phyloP scores from a whole-genome alignment of 2,888 invertebrate genomes.

The Ectobius pallidus region DNA sequence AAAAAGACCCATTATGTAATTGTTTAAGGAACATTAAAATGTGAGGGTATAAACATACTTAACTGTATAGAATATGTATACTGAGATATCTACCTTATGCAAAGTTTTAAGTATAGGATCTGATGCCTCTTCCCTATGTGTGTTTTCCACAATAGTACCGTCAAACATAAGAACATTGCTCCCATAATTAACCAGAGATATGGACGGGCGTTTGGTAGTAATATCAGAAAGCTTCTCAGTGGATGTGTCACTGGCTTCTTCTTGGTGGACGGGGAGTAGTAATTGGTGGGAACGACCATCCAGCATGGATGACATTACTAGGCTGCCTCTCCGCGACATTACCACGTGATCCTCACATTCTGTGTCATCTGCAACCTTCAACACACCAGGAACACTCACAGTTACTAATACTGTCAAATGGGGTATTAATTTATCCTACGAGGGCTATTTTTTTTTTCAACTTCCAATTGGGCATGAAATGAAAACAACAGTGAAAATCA shows the following conservation, averaged over 20 bases:
- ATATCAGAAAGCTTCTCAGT: not conserved
- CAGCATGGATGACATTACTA: slow-evolving; percentile 34
- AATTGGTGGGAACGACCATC: slow-evolving; percentile 32
- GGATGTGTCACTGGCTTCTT: slow-evolving; percentile 11
- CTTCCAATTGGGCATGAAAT: too few relatives aligned
- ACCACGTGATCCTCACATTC: slow-evolving; percentile 32
- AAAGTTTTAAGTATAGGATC: not conserved
- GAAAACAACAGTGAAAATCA: too few relatives aligned
- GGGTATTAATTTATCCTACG: too few relatives aligned
- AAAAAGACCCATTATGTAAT: too few relatives aligned
- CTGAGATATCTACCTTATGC: too few relatives aligned
- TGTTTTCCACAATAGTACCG: slow-evolving; percentile 26
- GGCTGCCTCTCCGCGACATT: slow-evolving; percentile 31
- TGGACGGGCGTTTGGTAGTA: slow-evolving; percentile 19
- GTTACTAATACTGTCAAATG: too few relatives aligned
- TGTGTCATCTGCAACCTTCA: not conserved
- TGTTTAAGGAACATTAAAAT: too few relatives aligned
- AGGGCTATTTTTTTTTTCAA: too few relatives aligned
- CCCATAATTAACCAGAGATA: slow-evolving; percentile 38
- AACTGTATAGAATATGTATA: too few relatives aligned
- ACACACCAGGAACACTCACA: too few relatives aligned
- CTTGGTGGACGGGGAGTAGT: not conserved
- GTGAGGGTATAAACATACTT: too few relatives aligned
- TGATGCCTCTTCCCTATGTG: not conserved
- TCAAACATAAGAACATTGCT: slow-evolving; percentile 41